Evolutionary conservation across 1,140 invertebrate species (phyloP).

Genomic region (Reticulitermes speratus): DNA sequence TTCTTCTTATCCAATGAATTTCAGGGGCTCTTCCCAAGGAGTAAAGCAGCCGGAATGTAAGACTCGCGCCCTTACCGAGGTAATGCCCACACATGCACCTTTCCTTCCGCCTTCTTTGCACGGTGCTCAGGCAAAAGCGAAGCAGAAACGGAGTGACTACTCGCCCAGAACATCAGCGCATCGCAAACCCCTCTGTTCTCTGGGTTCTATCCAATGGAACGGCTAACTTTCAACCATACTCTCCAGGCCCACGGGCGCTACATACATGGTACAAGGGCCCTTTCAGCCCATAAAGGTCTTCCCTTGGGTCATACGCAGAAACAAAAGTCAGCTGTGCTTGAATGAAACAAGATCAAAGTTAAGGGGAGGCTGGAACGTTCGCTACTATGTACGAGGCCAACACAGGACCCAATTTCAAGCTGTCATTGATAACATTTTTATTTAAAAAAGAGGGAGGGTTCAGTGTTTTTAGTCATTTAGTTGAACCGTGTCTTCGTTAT

Average conservation of each 20-base stretch:
- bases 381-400: background rate
- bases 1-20: no score
- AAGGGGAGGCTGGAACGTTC: background rate
- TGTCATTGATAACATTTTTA: background rate
- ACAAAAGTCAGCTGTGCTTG: constrained; percentile 24
- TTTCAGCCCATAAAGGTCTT: background rate
- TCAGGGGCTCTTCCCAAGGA: no score
- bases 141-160: no score
- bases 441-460: no score
- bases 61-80: no score
- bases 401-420: background rate
- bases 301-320: background rate
- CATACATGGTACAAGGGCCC: background rate
- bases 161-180: no score
- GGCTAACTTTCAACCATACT: background rate
- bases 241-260: background rate
- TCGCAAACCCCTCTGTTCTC: background rate
- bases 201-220: background rate
- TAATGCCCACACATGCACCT: no score
- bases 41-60: no score
- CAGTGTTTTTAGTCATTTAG: background rate
- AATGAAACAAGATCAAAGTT: constrained; percentile 27
- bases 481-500: constrained; percentile 1
- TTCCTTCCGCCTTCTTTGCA: no score
- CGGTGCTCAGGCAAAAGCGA: no score